Conservation (phyloP, 2,888 invertebrate genomes). For the Busseola fusca region DNA sequence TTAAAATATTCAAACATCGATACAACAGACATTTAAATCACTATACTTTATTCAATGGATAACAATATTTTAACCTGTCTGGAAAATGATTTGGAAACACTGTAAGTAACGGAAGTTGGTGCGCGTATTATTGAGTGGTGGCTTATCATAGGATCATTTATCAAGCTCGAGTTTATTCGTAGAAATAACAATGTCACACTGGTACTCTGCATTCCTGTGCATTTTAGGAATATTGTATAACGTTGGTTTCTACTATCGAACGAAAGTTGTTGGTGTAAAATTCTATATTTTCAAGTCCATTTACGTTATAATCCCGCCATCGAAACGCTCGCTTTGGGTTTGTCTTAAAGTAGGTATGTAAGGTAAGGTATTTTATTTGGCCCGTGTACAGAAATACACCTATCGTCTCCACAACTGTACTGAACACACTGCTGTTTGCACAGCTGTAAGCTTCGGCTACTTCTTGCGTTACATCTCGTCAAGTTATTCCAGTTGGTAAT, state of each 20-base stretch:
- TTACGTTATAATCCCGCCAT: background rate
- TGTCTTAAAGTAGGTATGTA: background rate
- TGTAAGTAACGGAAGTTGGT: conserved; percentile 9
- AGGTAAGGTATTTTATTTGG: conserved; percentile 7
- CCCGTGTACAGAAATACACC: background rate
- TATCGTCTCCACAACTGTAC: conserved; percentile 9
- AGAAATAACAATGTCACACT: conserved; percentile 18
- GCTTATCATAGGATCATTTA: conserved; percentile 28
- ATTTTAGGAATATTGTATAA: conserved; percentile 9
- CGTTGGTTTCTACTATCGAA: background rate
- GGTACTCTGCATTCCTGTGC: background rate
- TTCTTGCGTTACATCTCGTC: background rate
- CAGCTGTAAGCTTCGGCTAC: conserved; percentile 37
- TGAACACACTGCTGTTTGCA: conserved; percentile 15
- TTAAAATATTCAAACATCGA: conserved; percentile 36
- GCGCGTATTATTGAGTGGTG: conserved; percentile 2
- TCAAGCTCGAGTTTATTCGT: conserved; percentile 28
- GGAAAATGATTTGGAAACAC: conserved; percentile 4
- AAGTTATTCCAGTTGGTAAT: conserved; percentile 3
- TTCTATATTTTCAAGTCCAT: background rate
- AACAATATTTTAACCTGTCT: conserved; percentile 34
- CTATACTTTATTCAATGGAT: conserved; percentile 41
- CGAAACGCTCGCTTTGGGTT: background rate
- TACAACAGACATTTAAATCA: conserved; percentile 51
- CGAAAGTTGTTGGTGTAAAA: background rate